Conservation (phyloP, 2,888 invertebrate species). For the Athetis lepigone region DNA sequence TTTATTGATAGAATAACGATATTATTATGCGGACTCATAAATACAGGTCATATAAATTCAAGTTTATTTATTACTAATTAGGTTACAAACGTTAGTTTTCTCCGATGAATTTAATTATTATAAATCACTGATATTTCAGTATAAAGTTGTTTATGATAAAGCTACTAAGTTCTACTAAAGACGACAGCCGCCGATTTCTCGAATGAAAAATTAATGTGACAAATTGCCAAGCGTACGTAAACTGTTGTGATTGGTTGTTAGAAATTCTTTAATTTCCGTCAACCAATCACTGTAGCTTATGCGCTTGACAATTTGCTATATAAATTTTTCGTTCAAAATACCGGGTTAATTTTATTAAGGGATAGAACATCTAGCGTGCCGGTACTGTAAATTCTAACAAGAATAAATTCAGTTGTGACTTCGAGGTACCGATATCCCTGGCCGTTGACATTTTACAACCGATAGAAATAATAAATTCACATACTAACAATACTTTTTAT, state of each 20-base stretch:
- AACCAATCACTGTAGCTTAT: background rate
- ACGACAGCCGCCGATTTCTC: background rate
- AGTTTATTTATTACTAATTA: constrained; percentile 21
- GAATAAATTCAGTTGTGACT: constrained; percentile 23
- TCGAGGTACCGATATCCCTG: constrained; percentile 43
- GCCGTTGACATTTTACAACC: constrained; percentile 63
- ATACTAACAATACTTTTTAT: constrained; percentile 70
- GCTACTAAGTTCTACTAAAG: background rate
- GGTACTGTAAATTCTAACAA: background rate
- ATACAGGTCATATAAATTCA: constrained; percentile 25
- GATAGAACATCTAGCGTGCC: constrained; percentile 6
- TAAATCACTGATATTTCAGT: background rate
- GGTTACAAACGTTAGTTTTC: constrained; percentile 1
- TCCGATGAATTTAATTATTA: background rate
- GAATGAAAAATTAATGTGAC: background rate
- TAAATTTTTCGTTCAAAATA: background rate
- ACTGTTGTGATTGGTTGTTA: background rate
- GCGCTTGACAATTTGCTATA: background rate
- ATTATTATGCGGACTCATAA: constrained; percentile 18
- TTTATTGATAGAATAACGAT: constrained; percentile 33
- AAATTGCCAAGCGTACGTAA: background rate
- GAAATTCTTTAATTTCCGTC: background rate
- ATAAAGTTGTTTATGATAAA: background rate
- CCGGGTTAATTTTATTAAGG: background rate
- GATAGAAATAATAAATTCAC: constrained; percentile 66